Base-by-base conservation (phyloP, 2,888 invertebrate species). In the Prosapia bicincta region DNA sequence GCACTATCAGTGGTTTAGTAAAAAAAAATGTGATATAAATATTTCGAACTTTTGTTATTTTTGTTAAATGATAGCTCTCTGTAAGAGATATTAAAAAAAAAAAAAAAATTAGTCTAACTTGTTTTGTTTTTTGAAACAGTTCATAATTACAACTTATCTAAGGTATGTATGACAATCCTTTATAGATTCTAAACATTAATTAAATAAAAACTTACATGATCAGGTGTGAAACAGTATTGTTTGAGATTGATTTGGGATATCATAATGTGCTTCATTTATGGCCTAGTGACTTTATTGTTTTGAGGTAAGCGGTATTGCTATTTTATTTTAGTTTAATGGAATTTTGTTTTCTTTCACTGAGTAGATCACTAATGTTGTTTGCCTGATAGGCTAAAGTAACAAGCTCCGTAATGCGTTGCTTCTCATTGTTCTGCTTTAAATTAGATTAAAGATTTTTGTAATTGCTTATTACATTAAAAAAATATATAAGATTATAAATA, bases 381-480 rank as follows among this genome's bases (percentile, higher is more conserved):
- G 28, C 28, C 28, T 28, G 9, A 28, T 28, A 28, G 28, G 28
- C 28, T 28, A 28, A 28, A 28, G 38, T 38, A 38, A 54, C 54
- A 10, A 54, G 54, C 54, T 54, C 74, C 69, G 74, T 65, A 26
- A 28, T 74, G 69, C 69, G 74, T 26, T 69, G 74, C 74, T 74
- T 74, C 66, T 74, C 69, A 74, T 69, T 30, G 74, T 74, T 69
- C 30, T 69, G 74, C 74, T 74, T 73, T 69, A 23, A 54, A 54
- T 54, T 54, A 20, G 54, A 54, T 13, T 2, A 67, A 3, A 26
- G 10, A 67, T 67, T 67, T 15, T 67, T 25, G 67, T 26, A 67
- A 67, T n/a, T 25, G 26, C 25, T 67, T 67, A 71, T 43, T n/a
- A n/a, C 10, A 15, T 25, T 54, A 32, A 32, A 38, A 32, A 24